Evolutionary conservation across 2,113 vertebrate species (phyloP), one percentile per base, ranked within the genome.

Genomic region (Cepphus grylle): DNA sequence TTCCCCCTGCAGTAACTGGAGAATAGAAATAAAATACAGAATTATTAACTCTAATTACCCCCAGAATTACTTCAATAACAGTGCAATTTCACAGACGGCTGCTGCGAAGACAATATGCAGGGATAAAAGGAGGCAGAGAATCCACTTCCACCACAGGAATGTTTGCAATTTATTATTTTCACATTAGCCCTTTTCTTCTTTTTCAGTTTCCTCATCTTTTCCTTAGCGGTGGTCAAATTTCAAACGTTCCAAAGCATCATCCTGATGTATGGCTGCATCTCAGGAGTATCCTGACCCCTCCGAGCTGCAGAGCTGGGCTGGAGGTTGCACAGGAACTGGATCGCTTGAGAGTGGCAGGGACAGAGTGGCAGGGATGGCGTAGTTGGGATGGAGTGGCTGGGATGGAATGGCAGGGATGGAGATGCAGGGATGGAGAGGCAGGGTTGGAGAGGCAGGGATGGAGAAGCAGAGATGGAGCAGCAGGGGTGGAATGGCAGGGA

Each of bases 1-100:
- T 88, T 92, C 85, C 95, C 93, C 90, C 93, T 93, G 96, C 96
- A 95, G 96, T 96, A 98, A 97, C 97, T 96, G 95, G 96, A 97
- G 96, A 97, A 96, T 96, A 97, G 96, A 97, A 97, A 97, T 97
- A 97, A 98, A 98, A 97, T 97, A 95, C 96, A 95, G 97, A 97
- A 98, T 98, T 97, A 97, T 97, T 98, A 97, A 97, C 95, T 98
- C 96, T 98, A 97, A 97, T 98, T 98, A 98, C 95, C 96, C 96
- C 96, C 97, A 97, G 97, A 97, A 98, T 98, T 97, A 97, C 96
- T 98, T 98, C 97, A 98, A 97, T 97, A 97, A 97, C 96, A 96
- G 96, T 74, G 92, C 95, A 96, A 97, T 98, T 97, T 98, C 96
- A 97, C 97, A 98, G 97, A 95, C 95, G 97, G 96, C 97, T 98